These are phyloP conservation scores for Elysia crispata DNA, from an alignment of 2,888 invertebrate species.

Conservation along the genomic window DNA sequence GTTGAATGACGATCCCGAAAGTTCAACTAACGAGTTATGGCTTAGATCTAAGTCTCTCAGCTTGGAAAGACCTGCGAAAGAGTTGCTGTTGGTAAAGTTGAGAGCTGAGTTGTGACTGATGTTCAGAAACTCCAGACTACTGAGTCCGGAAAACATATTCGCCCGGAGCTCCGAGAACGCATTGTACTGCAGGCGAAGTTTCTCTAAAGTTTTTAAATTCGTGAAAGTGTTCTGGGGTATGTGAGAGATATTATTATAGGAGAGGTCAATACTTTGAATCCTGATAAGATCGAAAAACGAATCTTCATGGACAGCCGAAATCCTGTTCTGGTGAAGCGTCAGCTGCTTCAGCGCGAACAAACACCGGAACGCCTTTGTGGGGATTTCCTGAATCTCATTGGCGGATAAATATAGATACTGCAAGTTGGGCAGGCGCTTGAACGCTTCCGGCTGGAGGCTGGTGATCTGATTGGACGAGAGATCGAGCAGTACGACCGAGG, in stretches of 20 bases:
- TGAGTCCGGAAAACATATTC: conserved; percentile 32
- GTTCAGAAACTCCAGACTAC: conserved; percentile 22
- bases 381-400: conserved; percentile 53
- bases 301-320: conserved; percentile 49
- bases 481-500: conserved; percentile 61
- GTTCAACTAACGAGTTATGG: conserved; percentile 18
- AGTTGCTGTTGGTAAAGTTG: neutral
- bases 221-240: conserved; percentile 18
- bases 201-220: conserved; percentile 43
- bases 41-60: conserved; percentile 10
- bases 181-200: conserved; percentile 45
- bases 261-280: conserved; percentile 56
- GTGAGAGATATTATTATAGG: conserved; percentile 25
- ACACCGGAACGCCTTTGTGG: conserved; percentile 49
- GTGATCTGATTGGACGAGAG: conserved; percentile 57
- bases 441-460: conserved; percentile 44
- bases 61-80: conserved; percentile 22
- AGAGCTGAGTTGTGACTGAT: conserved; percentile 25
- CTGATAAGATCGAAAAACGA: conserved; percentile 52
- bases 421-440: conserved; percentile 55
- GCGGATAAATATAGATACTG: conserved; percentile 53
- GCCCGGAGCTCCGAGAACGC: neutral
- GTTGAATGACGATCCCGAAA: conserved; percentile 26
- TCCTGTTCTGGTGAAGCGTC: conserved; percentile 55
- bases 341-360: conserved; percentile 54